These are phyloP conservation scores for Staurois parvus DNA, from an alignment of 2,797 vertebrate species.

Conservation along the genomic window DNA sequence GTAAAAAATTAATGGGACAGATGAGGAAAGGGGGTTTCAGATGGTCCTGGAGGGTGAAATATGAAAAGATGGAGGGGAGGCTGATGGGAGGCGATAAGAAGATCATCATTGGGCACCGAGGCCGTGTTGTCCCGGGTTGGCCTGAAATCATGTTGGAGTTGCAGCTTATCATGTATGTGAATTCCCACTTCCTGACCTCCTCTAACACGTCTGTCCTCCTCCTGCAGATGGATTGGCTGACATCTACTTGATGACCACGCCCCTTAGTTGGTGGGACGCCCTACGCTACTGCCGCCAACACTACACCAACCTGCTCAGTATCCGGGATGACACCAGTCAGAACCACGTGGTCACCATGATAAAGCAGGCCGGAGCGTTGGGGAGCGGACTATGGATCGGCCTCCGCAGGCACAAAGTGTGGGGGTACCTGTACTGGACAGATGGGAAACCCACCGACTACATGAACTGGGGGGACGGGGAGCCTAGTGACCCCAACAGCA, in stretches of 20 bases:
- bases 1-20: too few relatives aligned
- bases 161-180: too few relatives aligned
- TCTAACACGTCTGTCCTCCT: too few relatives aligned
- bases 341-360: background rate
- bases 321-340: conserved; percentile 19
- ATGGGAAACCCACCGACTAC: conserved; percentile 11
- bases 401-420: conserved; percentile 36
- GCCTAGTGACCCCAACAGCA: background rate
- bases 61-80: too few relatives aligned
- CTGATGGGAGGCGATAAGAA: too few relatives aligned
- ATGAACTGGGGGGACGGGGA: conserved; percentile 31
- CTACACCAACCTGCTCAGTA: conserved; percentile 38
- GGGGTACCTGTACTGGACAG: conserved; percentile 49
- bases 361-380: background rate
- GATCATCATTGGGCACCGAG: too few relatives aligned
- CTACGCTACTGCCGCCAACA: conserved; percentile 36
- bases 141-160: too few relatives aligned
- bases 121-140: too few relatives aligned
- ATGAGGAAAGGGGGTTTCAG: too few relatives aligned
- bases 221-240: background rate
- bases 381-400: conserved; percentile 17
- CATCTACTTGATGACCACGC: background rate
- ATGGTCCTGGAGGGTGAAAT: too few relatives aligned
- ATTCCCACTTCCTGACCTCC: too few relatives aligned
- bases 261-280: conserved; percentile 49